A percentile compares a stretch with the other conserved stretches of the same genome.
Conservation (phyloP, 2,888 invertebrate genomes). For the Drosophila neotestacea region DNA sequence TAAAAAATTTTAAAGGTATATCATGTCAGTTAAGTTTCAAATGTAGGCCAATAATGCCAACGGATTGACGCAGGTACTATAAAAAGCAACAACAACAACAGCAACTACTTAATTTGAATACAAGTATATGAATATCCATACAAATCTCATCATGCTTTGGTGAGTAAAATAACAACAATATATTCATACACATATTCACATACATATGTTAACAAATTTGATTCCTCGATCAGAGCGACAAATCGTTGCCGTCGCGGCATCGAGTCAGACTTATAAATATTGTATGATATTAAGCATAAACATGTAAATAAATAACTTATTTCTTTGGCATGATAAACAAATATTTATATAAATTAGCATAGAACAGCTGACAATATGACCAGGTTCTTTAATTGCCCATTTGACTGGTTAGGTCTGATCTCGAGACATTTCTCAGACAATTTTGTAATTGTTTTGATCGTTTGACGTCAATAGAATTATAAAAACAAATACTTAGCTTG, state of each 20-base stretch:
- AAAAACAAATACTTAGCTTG: constrained; percentile 67
- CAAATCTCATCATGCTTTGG: constrained; percentile 25
- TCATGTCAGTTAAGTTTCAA: constrained; percentile 18
- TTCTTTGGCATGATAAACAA: constrained; percentile 35
- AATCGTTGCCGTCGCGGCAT: constrained; percentile 32
- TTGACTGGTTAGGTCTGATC: constrained; percentile 31
- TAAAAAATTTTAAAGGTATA: constrained; percentile 10
- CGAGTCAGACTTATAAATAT: constrained; percentile 32
- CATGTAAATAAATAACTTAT: constrained; percentile 56
- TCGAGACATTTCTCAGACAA: constrained; percentile 16
- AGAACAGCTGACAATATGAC: constrained; percentile 17
- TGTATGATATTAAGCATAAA: constrained; percentile 38
- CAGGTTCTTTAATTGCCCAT: constrained; percentile 25
- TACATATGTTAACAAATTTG: constrained; percentile 22
- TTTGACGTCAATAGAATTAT: constrained; percentile 76
- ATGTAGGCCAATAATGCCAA: constrained; percentile 58
- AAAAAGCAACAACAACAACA: constrained; percentile 13
- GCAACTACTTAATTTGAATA: constrained; percentile 15
- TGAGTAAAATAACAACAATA: constrained; percentile 21
- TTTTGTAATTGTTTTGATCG: constrained; percentile 64
- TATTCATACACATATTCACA: background rate
- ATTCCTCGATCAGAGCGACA: constrained; percentile 25
- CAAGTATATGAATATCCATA: constrained; percentile 61
- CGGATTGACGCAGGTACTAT: constrained; percentile 25
- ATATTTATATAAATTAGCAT: constrained; percentile 63